Conservation (phyloP, 1,140 invertebrate species). For the Colletes gigas region DNA sequence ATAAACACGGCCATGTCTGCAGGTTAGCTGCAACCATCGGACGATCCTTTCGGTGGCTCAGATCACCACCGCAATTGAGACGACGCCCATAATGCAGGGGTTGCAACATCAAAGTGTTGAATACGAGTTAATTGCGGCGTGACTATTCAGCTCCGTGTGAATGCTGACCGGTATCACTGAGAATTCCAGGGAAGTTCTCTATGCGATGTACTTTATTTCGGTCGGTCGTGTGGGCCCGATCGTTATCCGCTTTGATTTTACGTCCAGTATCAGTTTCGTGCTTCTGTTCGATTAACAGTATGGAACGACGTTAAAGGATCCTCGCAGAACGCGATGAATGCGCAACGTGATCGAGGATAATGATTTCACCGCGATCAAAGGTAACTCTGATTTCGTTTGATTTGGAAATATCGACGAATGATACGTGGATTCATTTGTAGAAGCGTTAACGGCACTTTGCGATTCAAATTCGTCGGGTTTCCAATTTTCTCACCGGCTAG, state of each 20-base stretch:
- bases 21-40: conserved; percentile 10
- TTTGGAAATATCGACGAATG: background rate
- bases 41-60: conserved; percentile 48
- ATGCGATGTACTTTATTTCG: background rate
- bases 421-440: background rate
- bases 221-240: background rate
- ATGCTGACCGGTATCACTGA: conserved; percentile 18
- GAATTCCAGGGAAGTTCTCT: background rate
- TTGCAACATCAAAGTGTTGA: conserved; percentile 52
- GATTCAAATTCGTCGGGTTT: too few species aligned
- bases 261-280: background rate
- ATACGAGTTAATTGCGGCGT: conserved; percentile 49
- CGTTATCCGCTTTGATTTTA: background rate
- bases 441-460: too few species aligned
- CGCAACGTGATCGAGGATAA: background rate
- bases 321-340: too few species aligned
- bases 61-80: conserved; percentile 39
- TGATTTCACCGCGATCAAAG: background rate
- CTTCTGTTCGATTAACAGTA: background rate
- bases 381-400: background rate
- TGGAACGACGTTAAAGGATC: background rate
- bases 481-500: too few species aligned
- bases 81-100: conserved; percentile 37
- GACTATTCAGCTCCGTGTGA: conserved; percentile 42
- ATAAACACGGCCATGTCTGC: conserved; percentile 46